Percentiles rank a stretch among this genome's conserved stretches.
Evolutionary conservation across 2,888 invertebrate species (phyloP).

Genomic region (Dione vanillae): DNA sequence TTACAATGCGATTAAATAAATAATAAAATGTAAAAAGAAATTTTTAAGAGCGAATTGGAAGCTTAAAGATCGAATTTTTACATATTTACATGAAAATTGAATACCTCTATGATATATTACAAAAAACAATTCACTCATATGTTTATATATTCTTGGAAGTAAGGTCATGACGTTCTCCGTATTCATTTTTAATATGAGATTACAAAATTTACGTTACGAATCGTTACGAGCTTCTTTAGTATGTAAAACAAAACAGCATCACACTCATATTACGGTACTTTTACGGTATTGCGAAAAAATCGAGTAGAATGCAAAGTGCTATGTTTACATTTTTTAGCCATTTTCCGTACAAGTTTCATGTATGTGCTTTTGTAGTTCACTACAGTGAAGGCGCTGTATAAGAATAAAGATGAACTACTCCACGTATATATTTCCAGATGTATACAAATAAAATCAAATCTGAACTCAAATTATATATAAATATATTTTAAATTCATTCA

Average conservation of each 20-base stretch:
- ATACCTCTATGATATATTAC: too few relatives aligned
- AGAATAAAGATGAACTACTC: neutral
- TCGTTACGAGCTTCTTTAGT: conserved; percentile 1
- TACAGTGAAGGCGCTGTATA: neutral
- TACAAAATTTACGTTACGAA: neutral
- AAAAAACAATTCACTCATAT: too few relatives aligned
- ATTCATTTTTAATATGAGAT: neutral
- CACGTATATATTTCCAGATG: too few relatives aligned
- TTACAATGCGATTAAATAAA: too few relatives aligned
- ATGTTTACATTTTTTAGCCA: neutral
- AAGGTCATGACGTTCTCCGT: neutral
- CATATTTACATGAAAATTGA: too few relatives aligned
- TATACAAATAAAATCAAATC: too few relatives aligned
- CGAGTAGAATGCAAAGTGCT: conserved; percentile 15
- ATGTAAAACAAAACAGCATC: conserved; percentile 5
- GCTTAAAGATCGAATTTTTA: too few relatives aligned
- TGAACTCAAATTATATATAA: too few relatives aligned
- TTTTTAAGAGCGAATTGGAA: too few relatives aligned
- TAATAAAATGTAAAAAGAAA: too few relatives aligned
- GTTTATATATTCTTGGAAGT: too few relatives aligned
- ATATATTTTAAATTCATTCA: too few relatives aligned
- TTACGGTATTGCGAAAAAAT: conserved; percentile 6
- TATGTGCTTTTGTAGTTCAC: neutral
- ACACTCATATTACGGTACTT: neutral
- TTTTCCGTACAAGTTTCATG: neutral